Conservation (phyloP, 2,797 vertebrate genomes). For the Sciurus carolinensis region DNA sequence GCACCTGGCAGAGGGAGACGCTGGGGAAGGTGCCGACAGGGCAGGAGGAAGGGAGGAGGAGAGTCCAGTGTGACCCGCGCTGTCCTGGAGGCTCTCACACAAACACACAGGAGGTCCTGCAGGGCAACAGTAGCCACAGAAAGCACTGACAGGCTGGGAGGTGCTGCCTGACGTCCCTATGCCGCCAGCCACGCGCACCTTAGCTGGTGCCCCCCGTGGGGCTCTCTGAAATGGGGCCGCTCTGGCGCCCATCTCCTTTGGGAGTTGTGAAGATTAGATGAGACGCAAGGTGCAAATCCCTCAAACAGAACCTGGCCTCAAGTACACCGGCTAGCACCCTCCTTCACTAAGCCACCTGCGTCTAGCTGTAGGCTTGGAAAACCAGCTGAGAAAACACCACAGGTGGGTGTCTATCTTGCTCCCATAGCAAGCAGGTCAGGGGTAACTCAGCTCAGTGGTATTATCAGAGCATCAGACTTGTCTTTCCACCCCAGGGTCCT, state of each 20-base stretch:
- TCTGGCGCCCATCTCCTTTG: fast-evolving
- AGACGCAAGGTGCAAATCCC: fast-evolving
- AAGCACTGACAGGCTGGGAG: neutral
- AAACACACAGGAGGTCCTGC: neutral
- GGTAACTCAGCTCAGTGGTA: neutral
- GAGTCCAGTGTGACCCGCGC: fast-evolving
- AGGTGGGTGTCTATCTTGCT: neutral
- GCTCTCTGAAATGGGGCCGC: fast-evolving
- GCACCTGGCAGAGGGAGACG: neutral
- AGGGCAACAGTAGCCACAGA: too few relatives aligned
- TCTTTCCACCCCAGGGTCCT: neutral
- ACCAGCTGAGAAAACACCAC: fast-evolving
- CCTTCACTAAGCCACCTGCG: fast-evolving
- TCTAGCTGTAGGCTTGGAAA: neutral
- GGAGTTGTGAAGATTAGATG: too few relatives aligned
- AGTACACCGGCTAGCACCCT: fast-evolving
- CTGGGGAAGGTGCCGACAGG: too few relatives aligned
- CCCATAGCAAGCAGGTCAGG: neutral
- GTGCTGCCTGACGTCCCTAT: fast-evolving
- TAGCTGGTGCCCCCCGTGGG: neutral
- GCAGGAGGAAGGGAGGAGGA: neutral
- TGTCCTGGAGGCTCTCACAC: neutral
- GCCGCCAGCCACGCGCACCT: neutral
- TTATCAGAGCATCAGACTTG: neutral
- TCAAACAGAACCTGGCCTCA: neutral